These are phyloP conservation scores for Epizoanthus illoricatus DNA, from an alignment of 92 coral and sea anemone genomes.

Conservation along the genomic window DNA sequence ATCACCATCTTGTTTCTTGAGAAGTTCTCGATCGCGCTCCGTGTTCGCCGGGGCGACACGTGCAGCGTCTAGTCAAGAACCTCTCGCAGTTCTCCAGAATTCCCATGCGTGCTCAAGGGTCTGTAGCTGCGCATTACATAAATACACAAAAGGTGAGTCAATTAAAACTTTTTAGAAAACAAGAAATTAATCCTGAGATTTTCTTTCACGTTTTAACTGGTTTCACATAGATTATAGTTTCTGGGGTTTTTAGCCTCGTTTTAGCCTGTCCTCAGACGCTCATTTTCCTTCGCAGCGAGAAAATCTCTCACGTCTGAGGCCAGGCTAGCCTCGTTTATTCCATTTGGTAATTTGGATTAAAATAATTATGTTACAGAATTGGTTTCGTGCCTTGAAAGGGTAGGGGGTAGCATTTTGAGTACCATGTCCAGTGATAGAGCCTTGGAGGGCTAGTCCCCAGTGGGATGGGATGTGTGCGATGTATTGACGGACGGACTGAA, in stretches of 20 bases:
- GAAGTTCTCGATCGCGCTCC: slow-evolving; percentile 49
- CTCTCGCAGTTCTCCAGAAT: slow-evolving; percentile 32
- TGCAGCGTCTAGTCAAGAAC: slow-evolving; percentile 68
- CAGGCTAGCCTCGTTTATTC: too few relatives aligned
- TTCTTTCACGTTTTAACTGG: too few relatives aligned
- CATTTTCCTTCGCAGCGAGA: too few relatives aligned
- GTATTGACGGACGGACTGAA: too few relatives aligned
- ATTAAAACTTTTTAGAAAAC: background rate
- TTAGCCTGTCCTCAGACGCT: too few relatives aligned
- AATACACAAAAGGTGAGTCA: slow-evolving; percentile 82
- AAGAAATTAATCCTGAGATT: background rate
- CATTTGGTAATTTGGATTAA: too few relatives aligned
- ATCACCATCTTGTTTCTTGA: slow-evolving; percentile 29
- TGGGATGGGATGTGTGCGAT: too few relatives aligned
- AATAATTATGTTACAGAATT: background rate
- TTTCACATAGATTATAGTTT: too few relatives aligned
- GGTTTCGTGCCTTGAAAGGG: background rate
- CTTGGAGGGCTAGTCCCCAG: too few relatives aligned
- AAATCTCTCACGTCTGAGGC: too few relatives aligned
- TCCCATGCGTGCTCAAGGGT: slow-evolving; percentile 74
- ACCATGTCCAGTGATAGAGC: background rate
- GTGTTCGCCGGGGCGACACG: slow-evolving; percentile 73
- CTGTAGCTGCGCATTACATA: slow-evolving; percentile 86
- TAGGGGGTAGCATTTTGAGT: background rate
- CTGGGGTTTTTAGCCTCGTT: too few relatives aligned